A percentile compares a stretch with the other conserved stretches of the same genome.
Evolutionary conservation across 2,888 invertebrate species (phyloP).

Genomic region (Drosophila yooni): DNA sequence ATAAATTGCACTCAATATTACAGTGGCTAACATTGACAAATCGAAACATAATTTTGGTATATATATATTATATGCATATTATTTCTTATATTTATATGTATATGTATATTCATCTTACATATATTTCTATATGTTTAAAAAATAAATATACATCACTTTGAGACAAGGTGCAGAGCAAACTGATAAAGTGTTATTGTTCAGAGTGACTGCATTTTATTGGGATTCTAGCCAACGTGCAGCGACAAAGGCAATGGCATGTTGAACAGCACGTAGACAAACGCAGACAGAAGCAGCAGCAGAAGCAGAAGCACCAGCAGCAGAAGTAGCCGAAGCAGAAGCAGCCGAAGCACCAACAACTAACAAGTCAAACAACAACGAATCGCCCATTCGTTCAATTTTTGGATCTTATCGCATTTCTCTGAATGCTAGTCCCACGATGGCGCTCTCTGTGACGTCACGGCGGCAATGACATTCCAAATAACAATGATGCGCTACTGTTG

Average conservation of each 20-base stretch:
- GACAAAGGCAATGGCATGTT: constrained; percentile 29
- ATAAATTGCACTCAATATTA: neutral
- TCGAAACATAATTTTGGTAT: neutral
- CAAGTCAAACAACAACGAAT: constrained; percentile 18
- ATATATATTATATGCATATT: neutral
- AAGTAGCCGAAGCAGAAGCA: constrained; percentile 8
- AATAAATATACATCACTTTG: neutral
- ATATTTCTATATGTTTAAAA: neutral
- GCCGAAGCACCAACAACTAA: constrained; percentile 21
- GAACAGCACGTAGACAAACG: constrained; percentile 53
- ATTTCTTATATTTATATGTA: constrained; percentile 12
- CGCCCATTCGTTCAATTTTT: constrained; percentile 14
- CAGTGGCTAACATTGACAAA: neutral
- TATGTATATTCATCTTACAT: neutral
- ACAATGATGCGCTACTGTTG: constrained; percentile 38
- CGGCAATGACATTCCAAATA: constrained; percentile 40
- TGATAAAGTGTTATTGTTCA: constrained; percentile 11
- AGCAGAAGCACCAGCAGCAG: constrained; percentile 11
- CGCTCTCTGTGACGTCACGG: constrained; percentile 49
- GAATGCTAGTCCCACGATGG: constrained; percentile 7
- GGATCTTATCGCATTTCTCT: constrained; percentile 21
- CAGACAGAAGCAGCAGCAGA: constrained; percentile 27
- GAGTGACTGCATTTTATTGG: constrained; percentile 21
- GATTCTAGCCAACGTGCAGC: constrained; percentile 42
- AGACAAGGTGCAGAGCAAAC: constrained; percentile 7